Evolutionary conservation across 2,113 vertebrate species (phyloP).

Genomic region (Zosterops lateralis): DNA sequence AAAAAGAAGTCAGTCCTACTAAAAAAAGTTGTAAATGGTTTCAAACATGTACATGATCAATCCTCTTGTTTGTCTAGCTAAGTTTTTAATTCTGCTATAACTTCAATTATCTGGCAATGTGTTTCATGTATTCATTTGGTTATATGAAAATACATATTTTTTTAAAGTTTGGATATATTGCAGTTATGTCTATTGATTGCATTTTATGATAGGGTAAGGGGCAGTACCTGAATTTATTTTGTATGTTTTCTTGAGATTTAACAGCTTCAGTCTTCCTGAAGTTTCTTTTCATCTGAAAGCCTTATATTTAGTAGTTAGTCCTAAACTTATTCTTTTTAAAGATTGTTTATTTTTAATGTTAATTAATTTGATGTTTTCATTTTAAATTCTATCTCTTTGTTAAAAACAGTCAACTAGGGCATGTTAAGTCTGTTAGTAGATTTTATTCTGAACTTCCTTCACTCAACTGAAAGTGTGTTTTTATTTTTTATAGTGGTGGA

Average conservation of each 20-base stretch:
- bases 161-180: background rate
- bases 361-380: background rate
- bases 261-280: background rate
- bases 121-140: background rate
- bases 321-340: background rate
- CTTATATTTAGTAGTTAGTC: background rate
- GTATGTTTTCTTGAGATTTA: background rate
- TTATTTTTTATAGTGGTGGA: constrained; percentile 87
- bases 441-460: background rate
- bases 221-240: background rate
- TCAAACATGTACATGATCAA: background rate
- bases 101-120: background rate
- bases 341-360: background rate
- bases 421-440: too few species aligned
- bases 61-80: background rate
- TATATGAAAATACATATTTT: background rate
- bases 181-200: background rate
- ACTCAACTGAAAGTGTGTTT: background rate
- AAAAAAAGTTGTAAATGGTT: background rate
- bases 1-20: background rate
- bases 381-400: background rate
- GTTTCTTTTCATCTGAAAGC: background rate
- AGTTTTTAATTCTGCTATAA: background rate
- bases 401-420: background rate
- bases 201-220: background rate